Evolutionary conservation across 2,113 vertebrate genomes (phyloP), one percentile per base, ranked within the genome.

Genomic region (Charadrius vociferus): DNA sequence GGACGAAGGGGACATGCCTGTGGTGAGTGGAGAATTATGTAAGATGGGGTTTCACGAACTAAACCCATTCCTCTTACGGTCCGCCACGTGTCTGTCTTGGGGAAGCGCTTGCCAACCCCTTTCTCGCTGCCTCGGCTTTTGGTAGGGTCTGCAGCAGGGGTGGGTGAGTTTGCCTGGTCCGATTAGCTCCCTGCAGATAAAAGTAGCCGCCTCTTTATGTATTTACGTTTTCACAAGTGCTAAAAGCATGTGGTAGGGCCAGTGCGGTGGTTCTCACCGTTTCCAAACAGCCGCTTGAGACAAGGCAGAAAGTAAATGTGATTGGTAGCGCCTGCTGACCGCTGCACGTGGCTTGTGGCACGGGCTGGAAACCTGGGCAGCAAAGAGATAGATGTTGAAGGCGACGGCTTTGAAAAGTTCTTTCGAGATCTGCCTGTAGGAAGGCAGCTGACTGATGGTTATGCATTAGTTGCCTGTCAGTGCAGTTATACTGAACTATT

Each of bases 1-100:
- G 23, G 99, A 99, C 27, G 99, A 95, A 95, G 99, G 98, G 88
- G 99, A 98, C 81, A 55, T 98, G 85, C 98, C 98, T 4, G 97
- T 98, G 98, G 98, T 98, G 61, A 94, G 97, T 75, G 19, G 37
- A 15, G 14, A 2, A 3, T 12, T 2, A 1, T 0, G 22, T 23
- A 22, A 3, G 3, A 1, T 1, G 13, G 4, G 1, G 22, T 6
- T 21, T 36, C n/a, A 1, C 22, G 24, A 30, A 7, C 59, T 6
- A 9, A 15, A 2, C 3, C 41, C 5, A 6, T 8, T 6, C 56
- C 15, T 39, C 50, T 3, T 2, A 6, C 2, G 52, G 7, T 13
- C 8, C 12, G 1, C 45, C 14, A 5, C 11, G 7, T 4, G 3
- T 18, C 18, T 67, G 5, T 37, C 29, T 61, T 4, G 2, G 43